Percentiles rank a stretch among this genome's conserved stretches.
Evolutionary conservation across 2,888 invertebrate genomes (phyloP).

Genomic region (Hoplodrina blanda): DNA sequence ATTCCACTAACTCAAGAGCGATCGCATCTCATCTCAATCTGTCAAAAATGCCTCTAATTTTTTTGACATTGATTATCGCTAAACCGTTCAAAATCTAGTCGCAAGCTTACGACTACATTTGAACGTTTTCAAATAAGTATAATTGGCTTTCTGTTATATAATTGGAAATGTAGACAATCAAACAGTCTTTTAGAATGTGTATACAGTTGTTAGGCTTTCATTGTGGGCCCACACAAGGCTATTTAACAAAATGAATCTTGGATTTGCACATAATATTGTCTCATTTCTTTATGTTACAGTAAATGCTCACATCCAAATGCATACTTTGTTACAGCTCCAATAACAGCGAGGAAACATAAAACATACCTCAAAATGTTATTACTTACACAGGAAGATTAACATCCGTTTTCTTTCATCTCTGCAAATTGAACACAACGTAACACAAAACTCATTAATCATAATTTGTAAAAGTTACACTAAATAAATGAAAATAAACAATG

Average conservation of each 20-base stretch:
- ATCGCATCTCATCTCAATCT: too few species aligned
- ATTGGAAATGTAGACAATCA: neutral
- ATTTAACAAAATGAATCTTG: neutral
- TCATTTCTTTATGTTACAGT: neutral
- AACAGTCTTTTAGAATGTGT: neutral
- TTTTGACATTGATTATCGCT: too few species aligned
- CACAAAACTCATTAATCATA: constrained; percentile 51
- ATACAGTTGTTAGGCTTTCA: neutral
- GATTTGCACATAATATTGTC: neutral
- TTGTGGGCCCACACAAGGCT: neutral
- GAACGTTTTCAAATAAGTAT: too few species aligned
- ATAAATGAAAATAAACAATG: constrained; percentile 31
- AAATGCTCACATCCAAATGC: neutral
- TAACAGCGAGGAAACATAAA: constrained; percentile 13
- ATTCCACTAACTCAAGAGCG: too few species aligned
- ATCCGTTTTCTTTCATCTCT: constrained; percentile 38
- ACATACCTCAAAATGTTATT: constrained; percentile 27
- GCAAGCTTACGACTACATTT: too few species aligned
- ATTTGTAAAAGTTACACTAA: constrained; percentile 47
- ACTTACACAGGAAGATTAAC: constrained; percentile 22
- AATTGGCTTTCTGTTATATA: too few species aligned
- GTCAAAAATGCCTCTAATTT: too few species aligned
- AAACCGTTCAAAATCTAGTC: too few species aligned
- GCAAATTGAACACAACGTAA: constrained; percentile 46
- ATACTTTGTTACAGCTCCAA: neutral